These are phyloP conservation scores for Physeter macrocephalus DNA, from an alignment of 2,113 vertebrate species.

Conservation along the genomic window DNA sequence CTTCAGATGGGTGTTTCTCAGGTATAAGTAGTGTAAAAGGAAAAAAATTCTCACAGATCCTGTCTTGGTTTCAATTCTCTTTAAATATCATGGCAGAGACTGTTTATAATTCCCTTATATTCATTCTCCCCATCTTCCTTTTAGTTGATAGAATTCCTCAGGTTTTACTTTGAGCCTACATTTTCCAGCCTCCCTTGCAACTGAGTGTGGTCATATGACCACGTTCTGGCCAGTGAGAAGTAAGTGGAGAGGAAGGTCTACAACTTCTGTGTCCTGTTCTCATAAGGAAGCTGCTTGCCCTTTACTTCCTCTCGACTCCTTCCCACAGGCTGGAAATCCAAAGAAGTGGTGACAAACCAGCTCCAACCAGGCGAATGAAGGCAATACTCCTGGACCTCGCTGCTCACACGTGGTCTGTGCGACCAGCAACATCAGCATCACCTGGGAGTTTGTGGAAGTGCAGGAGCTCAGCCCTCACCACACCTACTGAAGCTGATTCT, in stretches of 20 bases:
- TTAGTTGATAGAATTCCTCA: neutral
- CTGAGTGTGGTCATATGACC: neutral
- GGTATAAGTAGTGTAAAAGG: neutral
- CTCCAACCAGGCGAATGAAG: neutral
- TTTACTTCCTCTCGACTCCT: neutral
- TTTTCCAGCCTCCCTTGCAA: slow-evolving; percentile 2
- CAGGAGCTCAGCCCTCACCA: accelerated
- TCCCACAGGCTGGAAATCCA: neutral
- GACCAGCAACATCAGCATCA: neutral
- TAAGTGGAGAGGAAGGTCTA: neutral
- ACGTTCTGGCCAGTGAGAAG: neutral
- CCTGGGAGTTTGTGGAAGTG: neutral
- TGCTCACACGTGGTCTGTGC: neutral
- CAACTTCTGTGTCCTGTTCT: neutral
- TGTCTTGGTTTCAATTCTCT: neutral
- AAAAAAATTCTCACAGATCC: neutral
- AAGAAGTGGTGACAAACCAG: neutral
- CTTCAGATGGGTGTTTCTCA: neutral
- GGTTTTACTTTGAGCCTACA: neutral
- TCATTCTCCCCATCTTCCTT: neutral
- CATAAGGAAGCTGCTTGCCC: neutral
- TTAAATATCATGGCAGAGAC: neutral
- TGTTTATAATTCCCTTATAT: neutral
- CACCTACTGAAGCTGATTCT: neutral
- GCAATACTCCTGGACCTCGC: neutral